A percentile compares a stretch with the other conserved stretches of the same genome.
Evolutionary conservation across 2,797 vertebrate species (phyloP).

Genomic region (Pantherophis alleghaniensis): DNA sequence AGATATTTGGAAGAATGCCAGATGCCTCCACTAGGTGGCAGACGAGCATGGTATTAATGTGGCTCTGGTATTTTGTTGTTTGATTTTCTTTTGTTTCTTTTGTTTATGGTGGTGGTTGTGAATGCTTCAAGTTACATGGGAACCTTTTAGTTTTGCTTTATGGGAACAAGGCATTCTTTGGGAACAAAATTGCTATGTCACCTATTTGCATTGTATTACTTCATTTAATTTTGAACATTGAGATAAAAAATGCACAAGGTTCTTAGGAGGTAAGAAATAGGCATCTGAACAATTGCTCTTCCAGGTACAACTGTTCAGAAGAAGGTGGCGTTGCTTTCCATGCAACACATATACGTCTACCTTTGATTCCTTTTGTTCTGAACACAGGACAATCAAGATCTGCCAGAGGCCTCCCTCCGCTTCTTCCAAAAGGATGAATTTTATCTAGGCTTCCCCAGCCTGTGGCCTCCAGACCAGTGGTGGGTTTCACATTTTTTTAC

Average conservation of each 20-base stretch:
- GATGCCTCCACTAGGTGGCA: constrained; percentile 73
- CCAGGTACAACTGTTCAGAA: neutral
- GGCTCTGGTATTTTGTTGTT: neutral
- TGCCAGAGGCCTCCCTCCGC: neutral
- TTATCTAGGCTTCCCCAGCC: neutral
- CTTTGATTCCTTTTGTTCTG: neutral
- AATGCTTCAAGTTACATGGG: constrained; percentile 47
- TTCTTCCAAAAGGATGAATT: neutral
- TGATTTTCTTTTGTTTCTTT: neutral
- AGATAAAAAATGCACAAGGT: constrained; percentile 19
- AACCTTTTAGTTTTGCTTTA: constrained; percentile 43
- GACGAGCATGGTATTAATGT: constrained; percentile 63
- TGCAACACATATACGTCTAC: neutral
- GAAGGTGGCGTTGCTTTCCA: neutral
- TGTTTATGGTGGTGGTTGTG: neutral
- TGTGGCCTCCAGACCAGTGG: neutral
- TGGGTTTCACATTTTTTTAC: too few species aligned
- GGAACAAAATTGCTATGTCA: constrained; percentile 47
- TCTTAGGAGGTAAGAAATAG: constrained; percentile 21
- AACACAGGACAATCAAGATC: neutral
- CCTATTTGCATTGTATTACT: constrained; percentile 28
- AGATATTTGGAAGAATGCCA: constrained; percentile 21
- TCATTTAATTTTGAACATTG: constrained; percentile 36
- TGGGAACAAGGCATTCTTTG: constrained; percentile 30
- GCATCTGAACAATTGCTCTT: neutral